Base-by-base conservation (phyloP, 2,888 invertebrate genomes). In the Synergus umbraculus region DNA sequence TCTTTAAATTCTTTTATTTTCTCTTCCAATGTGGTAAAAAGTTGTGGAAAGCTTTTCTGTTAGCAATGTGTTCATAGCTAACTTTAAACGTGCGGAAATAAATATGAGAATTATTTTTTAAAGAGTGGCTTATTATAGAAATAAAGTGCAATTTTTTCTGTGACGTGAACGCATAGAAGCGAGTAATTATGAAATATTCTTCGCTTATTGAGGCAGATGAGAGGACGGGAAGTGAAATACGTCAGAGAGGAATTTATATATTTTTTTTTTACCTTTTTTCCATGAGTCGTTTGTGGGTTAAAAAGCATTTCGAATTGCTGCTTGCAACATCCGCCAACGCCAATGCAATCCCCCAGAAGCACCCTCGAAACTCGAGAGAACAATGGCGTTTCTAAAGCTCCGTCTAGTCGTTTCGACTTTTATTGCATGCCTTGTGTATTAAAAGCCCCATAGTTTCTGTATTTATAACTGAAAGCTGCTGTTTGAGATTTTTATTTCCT, bases 291-390 rank as follows among this genome's bases (percentile, higher is more conserved):
- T n/a, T 41, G 58, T 76, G 58, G 76, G 76, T 43, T 76, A 60
- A 76, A 76, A 76, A 43, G 76, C 58, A 76, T 58, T 60, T 76
- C 7, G 18, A 76, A 76, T 76, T 76, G 76, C 58, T 67, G 73
- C 29, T 37, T 58, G 76, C 54, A 58, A 60, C 58, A 76, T 76
- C 41, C 76, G 8, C 44, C 37, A 46, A 67, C 73, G 22, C n/a
- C 37, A 67, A 67, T 43, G 65, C 65, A 67, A 22, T 22, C 67
- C 44, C 9, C 10, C 18, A 22, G 66, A 79, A 85, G 83, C 77
- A 81, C 77, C 73, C 83, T 85, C 81, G 79, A 85, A 85, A 83
- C 83, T 86, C 82, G 81, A 81, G 80, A 79, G 81, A 87, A 87
- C 86, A 87, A 85, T 86, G 82, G 81, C 49, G 43, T 76, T 65